Conservation (phyloP, 2,888 invertebrate genomes). For the Siphlonurus alternatus region DNA sequence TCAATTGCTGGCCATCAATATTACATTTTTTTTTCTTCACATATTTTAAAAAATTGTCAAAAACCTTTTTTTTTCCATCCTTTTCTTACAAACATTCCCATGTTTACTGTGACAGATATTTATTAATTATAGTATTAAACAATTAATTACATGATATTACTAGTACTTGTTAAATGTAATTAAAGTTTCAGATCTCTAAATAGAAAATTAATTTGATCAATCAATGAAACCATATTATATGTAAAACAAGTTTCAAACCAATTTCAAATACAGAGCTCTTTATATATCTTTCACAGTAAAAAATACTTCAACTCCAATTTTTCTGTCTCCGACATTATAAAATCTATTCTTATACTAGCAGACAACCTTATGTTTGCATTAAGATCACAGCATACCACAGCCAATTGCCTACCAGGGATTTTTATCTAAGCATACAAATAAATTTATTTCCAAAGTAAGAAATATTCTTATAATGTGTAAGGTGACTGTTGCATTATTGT, state of each 20-base stretch:
- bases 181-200: no score
- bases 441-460: no score
- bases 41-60: not conserved
- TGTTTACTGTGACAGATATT: not conserved
- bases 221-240: no score
- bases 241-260: no score
- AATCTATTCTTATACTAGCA: not conserved
- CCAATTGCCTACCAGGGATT: not conserved
- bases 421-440: not conserved
- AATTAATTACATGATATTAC: not conserved
- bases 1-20: no score
- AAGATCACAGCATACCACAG: not conserved
- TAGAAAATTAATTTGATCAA: no score
- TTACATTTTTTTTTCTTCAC: not conserved
- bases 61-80: not conserved
- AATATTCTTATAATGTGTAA: no score
- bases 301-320: no score
- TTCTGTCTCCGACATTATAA: slow-evolving; percentile 9
- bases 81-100: not conserved
- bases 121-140: not conserved
- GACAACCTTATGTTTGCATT: not conserved
- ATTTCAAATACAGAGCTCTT: no score
- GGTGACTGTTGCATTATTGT: no score
- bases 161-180: no score
- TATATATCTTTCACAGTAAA: no score